Evolutionary conservation across 1,140 invertebrate genomes (phyloP), one percentile per base, ranked within the genome.

Genomic region (Philaenus spumarius): DNA sequence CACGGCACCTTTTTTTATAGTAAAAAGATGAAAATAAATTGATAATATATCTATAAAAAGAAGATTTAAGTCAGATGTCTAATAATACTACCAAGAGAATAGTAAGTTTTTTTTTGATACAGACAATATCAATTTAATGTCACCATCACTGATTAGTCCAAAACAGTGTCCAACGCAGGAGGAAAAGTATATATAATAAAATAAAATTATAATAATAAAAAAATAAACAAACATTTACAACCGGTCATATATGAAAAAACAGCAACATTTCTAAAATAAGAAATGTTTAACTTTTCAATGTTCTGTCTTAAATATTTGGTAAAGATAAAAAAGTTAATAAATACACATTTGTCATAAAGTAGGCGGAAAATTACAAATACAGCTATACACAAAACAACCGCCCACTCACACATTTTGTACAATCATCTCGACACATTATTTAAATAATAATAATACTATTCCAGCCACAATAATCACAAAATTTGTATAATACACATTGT

Each of bases 1-100:
- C 55, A 57, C 56, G 56, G 56, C 56, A 58, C 56, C 56, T 58
- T 58, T 51, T 51, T 35, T 23, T 50, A 24, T 39, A 48, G 9
- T 2, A n/a, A 42, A 55, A 55, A 43, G 52, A 43, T 43, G 37
- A 43, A 53, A 55, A 55, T 55, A 55, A 55, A 42, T 43, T 22
- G 14, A 55, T 55, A 22, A 20, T 53, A 34, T 30, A 19, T 30
- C 15, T 55, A 55, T 43, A 43, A 43, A 55, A 53, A 39, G 35
- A 39, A 34, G 9, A 37, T 53, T 53, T 55, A 35, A 24, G 39
- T 40, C 39, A 17, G 17, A n/a, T 12, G 12, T 43, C 15, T 39
- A n/a, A 23, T 53, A 19, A n/a, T 43, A 39, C 14, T n/a, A 43
- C 17, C 4, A 55, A 39, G 20, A 43, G 24, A 3, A 17, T 22